These are phyloP conservation scores for Channa argus DNA, from an alignment of 2,113 vertebrate genomes.

Conservation along the genomic window DNA sequence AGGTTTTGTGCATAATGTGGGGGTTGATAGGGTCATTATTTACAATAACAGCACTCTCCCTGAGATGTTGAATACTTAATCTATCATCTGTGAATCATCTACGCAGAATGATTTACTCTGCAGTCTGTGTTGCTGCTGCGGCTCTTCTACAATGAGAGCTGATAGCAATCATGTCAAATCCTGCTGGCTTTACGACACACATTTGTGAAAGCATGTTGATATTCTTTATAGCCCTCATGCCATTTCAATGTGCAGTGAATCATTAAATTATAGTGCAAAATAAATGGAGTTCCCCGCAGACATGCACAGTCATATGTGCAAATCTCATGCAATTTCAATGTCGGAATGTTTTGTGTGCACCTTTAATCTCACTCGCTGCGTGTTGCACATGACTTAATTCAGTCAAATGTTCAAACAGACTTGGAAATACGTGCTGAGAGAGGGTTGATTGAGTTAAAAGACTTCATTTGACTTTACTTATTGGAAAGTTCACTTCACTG, in stretches of 20 bases:
- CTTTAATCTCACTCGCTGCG: constrained; percentile 50
- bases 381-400: constrained; percentile 65
- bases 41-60: constrained; percentile 56
- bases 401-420: constrained; percentile 74
- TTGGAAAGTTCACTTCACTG: constrained; percentile 26
- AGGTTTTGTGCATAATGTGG: constrained; percentile 37
- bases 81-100: constrained; percentile 59
- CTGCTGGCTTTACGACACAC: constrained; percentile 21
- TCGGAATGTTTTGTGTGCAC: not conserved
- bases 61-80: constrained; percentile 59
- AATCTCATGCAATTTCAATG: constrained; percentile 2
- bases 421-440: constrained; percentile 47
- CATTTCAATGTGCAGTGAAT: constrained; percentile 42
- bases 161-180: constrained; percentile 48
- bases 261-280: constrained; percentile 47
- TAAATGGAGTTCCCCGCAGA: constrained; percentile 31
- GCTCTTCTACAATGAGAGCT: constrained; percentile 18
- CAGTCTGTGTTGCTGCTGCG: constrained; percentile 23
- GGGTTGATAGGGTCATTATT: constrained; percentile 64
- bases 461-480: constrained; percentile 48
- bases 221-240: constrained; percentile 27
- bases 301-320: constrained; percentile 14
- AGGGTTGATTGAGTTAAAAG: constrained; percentile 52
- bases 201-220: constrained; percentile 44
- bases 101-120: constrained; percentile 38